These are phyloP conservation scores for Drosophila leonis DNA, from an alignment of 2,888 invertebrate genomes.

Conservation along the genomic window DNA sequence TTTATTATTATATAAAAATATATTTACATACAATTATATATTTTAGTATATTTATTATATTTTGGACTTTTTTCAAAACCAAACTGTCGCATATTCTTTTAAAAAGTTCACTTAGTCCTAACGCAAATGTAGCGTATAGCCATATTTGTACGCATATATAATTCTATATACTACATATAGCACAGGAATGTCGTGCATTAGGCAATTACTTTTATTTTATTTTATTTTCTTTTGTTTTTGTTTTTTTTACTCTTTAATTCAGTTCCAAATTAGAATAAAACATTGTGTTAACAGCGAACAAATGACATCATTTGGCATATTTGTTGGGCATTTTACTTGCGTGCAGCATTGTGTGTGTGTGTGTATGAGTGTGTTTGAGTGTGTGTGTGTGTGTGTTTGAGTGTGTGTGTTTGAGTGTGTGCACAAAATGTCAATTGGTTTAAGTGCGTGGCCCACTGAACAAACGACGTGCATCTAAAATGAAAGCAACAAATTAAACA, in stretches of 20 bases:
- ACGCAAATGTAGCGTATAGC: neutral
- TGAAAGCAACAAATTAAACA: slow-evolving; percentile 36
- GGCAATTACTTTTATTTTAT: slow-evolving; percentile 24
- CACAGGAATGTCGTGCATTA: slow-evolving; percentile 15
- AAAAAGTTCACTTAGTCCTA: no score
- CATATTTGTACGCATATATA: neutral
- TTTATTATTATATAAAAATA: no score
- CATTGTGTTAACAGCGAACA: slow-evolving; percentile 35
- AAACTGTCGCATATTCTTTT: no score
- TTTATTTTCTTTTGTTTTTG: slow-evolving; percentile 9
- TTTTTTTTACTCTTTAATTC: slow-evolving; percentile 11
- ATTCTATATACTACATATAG: neutral
- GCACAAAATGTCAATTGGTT: slow-evolving; percentile 62
- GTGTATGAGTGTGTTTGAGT: no score
- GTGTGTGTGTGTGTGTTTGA: slow-evolving; percentile 2
- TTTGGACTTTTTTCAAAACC: no score
- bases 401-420: slow-evolving; percentile 15
- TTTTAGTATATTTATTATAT: no score
- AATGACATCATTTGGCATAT: slow-evolving; percentile 78
- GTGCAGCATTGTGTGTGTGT: slow-evolving; percentile 35
- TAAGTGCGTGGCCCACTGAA: slow-evolving; percentile 60
- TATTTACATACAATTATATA: no score
- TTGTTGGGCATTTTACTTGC: slow-evolving; percentile 47
- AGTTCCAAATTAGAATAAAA: slow-evolving; percentile 18
- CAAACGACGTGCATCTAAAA: slow-evolving; percentile 31